Percentiles rank a stretch among this genome's conserved stretches.
These are phyloP conservation scores for Dasyurus viverrinus DNA, from an alignment of 2,113 vertebrate genomes.

Conservation along the genomic window DNA sequence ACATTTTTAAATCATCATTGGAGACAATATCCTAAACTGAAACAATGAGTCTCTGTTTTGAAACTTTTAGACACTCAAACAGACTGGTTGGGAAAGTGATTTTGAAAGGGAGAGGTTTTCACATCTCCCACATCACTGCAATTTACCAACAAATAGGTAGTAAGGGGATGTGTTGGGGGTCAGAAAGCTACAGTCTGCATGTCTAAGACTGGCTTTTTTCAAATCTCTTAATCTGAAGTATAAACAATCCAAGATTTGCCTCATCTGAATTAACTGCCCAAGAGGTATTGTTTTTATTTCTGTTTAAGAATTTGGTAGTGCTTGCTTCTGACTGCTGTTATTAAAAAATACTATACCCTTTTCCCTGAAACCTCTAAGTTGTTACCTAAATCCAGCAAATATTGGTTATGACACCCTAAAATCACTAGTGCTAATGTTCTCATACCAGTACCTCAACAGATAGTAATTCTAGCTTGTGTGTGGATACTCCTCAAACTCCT, in stretches of 20 bases:
- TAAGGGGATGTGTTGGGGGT: background rate
- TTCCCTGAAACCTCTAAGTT: background rate
- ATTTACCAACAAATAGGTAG: background rate
- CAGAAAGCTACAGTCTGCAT: background rate
- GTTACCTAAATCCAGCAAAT: background rate
- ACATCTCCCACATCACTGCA: background rate
- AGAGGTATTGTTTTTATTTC: background rate
- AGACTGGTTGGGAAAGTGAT: background rate
- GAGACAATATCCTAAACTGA: background rate
- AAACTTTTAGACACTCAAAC: background rate
- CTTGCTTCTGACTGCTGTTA: background rate
- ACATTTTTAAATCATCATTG: background rate
- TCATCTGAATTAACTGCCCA: background rate
- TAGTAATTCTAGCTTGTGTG: conserved; percentile 43
- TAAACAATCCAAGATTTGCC: background rate
- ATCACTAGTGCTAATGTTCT: background rate
- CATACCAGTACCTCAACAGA: conserved; percentile 4
- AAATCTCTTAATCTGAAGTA: background rate
- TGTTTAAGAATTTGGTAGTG: background rate
- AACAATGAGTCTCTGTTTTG: background rate
- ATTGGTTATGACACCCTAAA: background rate
- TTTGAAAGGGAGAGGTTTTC: background rate
- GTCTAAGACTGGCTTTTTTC: background rate
- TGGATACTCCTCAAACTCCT: conserved; percentile 2
- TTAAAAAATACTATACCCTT: background rate